Conservation (phyloP, 2,113 vertebrate species). For the Coptodon rendalli region DNA sequence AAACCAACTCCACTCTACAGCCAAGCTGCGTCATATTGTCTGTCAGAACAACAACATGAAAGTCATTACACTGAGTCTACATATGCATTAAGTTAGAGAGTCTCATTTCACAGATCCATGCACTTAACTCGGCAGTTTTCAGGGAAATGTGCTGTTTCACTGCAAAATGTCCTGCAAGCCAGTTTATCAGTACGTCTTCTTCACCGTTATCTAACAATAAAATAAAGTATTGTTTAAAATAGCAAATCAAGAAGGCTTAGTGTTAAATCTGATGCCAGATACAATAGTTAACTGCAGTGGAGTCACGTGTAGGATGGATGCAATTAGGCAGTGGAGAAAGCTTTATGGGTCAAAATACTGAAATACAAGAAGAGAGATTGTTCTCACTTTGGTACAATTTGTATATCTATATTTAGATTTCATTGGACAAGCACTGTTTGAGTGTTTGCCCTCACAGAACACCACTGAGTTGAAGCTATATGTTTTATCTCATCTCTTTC, state of each 20-base stretch:
- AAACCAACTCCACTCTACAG: background rate
- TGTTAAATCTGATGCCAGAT: background rate
- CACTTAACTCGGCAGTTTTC: fast-evolving
- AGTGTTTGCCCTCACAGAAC: background rate
- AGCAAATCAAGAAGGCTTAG: background rate
- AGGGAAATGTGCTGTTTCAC: background rate
- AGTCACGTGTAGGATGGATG: background rate
- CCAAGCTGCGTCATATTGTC: background rate
- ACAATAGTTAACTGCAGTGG: background rate
- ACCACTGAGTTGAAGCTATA: background rate
- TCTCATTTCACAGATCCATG: background rate
- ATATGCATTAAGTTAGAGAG: background rate
- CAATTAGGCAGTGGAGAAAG: background rate
- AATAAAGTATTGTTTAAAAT: background rate
- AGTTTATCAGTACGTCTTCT: background rate
- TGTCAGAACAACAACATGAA: background rate
- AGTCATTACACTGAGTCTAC: background rate
- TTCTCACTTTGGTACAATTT: background rate
- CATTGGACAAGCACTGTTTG: background rate
- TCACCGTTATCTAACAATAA: background rate
- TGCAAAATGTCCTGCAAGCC: background rate
- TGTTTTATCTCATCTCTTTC: background rate
- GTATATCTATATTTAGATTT: background rate
- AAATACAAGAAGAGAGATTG: background rate
- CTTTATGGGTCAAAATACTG: background rate